phyloP scores from a whole-genome alignment of 2,113 vertebrate species.

The Halcyon senegalensis region DNA sequence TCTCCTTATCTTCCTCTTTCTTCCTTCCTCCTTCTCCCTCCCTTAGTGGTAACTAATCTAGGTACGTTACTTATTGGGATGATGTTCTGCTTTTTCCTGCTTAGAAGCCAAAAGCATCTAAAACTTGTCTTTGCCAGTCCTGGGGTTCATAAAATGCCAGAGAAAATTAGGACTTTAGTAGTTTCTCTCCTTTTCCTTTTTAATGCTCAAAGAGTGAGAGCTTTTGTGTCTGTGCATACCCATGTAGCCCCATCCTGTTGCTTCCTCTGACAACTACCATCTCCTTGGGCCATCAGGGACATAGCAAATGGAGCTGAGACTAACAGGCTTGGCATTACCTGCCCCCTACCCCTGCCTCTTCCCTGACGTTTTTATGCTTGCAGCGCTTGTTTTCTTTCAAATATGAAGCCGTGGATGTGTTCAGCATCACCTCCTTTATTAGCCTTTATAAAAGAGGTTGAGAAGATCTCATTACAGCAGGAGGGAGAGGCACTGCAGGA shows the following conservation, averaged over 20 bases:
- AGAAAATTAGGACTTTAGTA: background rate
- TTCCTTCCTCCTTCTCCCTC: background rate
- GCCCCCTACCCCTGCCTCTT: rapidly evolving
- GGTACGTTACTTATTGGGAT: background rate
- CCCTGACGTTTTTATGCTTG: background rate
- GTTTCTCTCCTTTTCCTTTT: background rate
- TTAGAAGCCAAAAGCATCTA: background rate
- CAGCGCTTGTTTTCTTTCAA: background rate
- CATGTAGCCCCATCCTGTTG: background rate
- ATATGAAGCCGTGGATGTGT: background rate
- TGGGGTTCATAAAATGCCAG: background rate
- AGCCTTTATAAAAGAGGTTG: background rate
- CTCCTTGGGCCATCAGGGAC: background rate
- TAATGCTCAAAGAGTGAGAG: background rate
- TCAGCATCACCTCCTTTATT: background rate
- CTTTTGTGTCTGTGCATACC: background rate
- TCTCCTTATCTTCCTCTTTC: background rate
- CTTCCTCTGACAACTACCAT: background rate
- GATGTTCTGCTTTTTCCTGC: background rate
- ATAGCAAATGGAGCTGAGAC: background rate
- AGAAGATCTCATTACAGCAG: background rate
- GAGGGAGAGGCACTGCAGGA: background rate
- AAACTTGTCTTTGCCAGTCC: background rate
- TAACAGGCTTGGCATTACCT: background rate
- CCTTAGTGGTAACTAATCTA: background rate